Evolutionary conservation across 2,113 vertebrate genomes (phyloP).

Genomic region (Podiceps cristatus): DNA sequence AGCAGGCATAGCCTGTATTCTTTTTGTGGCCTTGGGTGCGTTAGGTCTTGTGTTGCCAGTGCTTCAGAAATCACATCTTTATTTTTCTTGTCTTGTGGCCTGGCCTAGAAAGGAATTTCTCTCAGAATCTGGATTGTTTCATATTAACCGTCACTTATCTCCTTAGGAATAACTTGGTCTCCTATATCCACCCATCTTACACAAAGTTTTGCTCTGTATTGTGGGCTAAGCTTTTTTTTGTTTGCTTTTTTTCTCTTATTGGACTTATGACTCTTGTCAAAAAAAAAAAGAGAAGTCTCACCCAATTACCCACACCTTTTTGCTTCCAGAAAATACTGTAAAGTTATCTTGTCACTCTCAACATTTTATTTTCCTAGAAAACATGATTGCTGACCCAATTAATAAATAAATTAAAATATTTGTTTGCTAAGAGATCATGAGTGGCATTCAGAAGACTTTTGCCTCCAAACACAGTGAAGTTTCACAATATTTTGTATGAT

Average conservation of each 20-base stretch:
- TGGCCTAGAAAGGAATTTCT: not conserved
- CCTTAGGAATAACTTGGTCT: not conserved
- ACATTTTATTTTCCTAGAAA: not conserved
- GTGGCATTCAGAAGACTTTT: not conserved
- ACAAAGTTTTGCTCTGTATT: not conserved
- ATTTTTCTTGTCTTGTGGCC: rapidly evolving
- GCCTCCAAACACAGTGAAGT: not conserved
- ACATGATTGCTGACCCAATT: not conserved
- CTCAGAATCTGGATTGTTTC: not conserved
- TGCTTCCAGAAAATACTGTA: not conserved
- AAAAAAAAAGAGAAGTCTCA: not conserved
- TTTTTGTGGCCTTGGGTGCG: not conserved
- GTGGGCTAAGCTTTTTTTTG: not conserved
- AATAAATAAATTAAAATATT: not conserved
- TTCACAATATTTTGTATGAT: not conserved
- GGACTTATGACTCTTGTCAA: not conserved
- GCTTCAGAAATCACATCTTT: not conserved
- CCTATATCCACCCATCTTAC: rapidly evolving
- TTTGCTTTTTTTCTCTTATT: not conserved
- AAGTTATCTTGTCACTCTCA: not conserved
- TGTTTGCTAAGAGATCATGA: not conserved
- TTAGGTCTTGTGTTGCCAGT: not conserved
- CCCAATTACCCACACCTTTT: not conserved
- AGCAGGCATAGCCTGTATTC: not conserved
- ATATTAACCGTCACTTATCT: not conserved